Evolutionary conservation across 2,888 invertebrate species (phyloP).

Genomic region (Prenolepis imparis): DNA sequence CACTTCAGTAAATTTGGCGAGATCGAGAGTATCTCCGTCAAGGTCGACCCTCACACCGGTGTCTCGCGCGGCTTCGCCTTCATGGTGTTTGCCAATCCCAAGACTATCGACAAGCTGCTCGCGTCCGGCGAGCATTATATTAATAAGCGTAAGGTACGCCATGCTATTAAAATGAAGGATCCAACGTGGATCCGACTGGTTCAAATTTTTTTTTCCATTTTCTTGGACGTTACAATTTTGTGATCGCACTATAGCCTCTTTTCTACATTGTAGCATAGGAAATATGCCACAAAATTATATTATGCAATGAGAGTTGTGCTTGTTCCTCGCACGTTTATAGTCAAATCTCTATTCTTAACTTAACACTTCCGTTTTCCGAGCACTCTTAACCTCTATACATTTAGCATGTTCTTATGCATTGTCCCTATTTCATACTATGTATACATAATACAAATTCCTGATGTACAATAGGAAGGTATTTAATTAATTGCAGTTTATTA

Average conservation of each 20-base stretch:
- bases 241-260: neutral
- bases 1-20: conserved; percentile 89
- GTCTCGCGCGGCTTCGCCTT: conserved; percentile 90
- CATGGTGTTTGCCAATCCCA: conserved; percentile 88
- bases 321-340: neutral
- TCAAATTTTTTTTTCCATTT: neutral
- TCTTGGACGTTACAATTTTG: neutral
- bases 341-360: neutral
- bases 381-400: neutral
- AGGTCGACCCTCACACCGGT: conserved; percentile 89
- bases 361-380: neutral
- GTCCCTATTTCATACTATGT: neutral
- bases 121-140: conserved; percentile 88
- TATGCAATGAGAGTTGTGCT: neutral
- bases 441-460: neutral
- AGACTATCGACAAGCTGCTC: conserved; percentile 88
- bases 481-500: neutral
- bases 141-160: conserved; percentile 87
- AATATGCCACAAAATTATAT: neutral
- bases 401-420: neutral
- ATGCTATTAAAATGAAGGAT: neutral
- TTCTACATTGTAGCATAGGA: neutral
- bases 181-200: neutral
- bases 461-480: neutral
- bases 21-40: conserved; percentile 89